A percentile compares a stretch with the other conserved stretches of the same genome.
These are phyloP conservation scores for Sorex araneus DNA, from an alignment of 2,113 vertebrate genomes.

Conservation along the genomic window DNA sequence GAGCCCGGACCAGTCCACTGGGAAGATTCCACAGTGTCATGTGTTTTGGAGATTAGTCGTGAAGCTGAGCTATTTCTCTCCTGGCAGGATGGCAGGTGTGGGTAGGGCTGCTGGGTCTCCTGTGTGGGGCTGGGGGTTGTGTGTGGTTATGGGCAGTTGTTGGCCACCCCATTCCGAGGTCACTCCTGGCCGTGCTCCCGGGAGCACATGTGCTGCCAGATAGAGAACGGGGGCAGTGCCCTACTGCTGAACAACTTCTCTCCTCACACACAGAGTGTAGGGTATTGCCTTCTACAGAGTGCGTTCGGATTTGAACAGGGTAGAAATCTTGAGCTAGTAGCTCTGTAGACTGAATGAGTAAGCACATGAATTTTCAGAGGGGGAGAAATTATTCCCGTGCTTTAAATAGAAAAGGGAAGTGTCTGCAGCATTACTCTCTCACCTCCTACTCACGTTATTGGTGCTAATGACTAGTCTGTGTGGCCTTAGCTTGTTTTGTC, in stretches of 20 bases:
- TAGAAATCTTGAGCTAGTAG: neutral
- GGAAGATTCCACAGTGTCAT: too few species aligned
- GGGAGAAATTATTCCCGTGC: neutral
- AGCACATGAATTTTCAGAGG: neutral
- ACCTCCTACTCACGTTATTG: neutral
- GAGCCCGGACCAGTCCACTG: too few species aligned
- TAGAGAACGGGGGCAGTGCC: too few species aligned
- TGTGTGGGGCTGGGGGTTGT: too few species aligned
- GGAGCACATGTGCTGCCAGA: too few species aligned
- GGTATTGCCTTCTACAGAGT: neutral
- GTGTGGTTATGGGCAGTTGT: too few species aligned
- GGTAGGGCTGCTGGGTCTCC: too few species aligned
- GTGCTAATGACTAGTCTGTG: neutral
- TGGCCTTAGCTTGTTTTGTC: slow-evolving; percentile 26
- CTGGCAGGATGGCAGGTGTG: too few species aligned
- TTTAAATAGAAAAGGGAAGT: slow-evolving; percentile 9
- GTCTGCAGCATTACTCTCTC: neutral
- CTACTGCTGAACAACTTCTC: neutral
- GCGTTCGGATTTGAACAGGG: neutral
- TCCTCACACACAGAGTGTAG: neutral
- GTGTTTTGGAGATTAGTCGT: too few species aligned
- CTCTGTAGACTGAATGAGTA: neutral
- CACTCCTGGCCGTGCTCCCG: too few species aligned
- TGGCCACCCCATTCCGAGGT: too few species aligned
- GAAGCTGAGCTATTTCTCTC: too few species aligned